Evolutionary conservation across 2,797 vertebrate species (phyloP).

Genomic region (Denticeps clupeoides): DNA sequence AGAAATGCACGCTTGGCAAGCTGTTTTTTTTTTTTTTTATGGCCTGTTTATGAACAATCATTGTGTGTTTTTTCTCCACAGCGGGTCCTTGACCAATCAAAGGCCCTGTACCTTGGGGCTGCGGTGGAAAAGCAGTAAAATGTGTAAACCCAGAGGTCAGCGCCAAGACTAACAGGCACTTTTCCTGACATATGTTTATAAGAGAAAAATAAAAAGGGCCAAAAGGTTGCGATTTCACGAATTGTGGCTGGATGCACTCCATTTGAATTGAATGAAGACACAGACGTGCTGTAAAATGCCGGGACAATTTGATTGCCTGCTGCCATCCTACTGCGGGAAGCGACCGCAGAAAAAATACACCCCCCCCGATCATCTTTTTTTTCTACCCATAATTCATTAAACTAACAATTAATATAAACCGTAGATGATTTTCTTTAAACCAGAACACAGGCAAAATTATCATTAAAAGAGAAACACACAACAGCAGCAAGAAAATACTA

Average conservation of each 20-base stretch:
- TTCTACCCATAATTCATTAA: not conserved
- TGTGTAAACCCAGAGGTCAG: slow-evolving; percentile 1
- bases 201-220: slow-evolving; percentile 21
- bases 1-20: not conserved
- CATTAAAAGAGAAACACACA: no score
- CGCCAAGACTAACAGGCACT: slow-evolving; percentile 16
- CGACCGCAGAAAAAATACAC: no score
- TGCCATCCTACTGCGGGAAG: no score
- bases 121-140: slow-evolving; percentile 12
- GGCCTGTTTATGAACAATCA: slow-evolving; percentile 9
- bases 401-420: no score
- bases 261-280: slow-evolving; percentile 22
- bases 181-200: slow-evolving; percentile 20
- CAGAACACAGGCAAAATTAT: slow-evolving; percentile 1
- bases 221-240: slow-evolving; percentile 23
- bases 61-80: slow-evolving; percentile 13
- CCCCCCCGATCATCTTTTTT: no score
- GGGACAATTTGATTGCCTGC: slow-evolving; percentile 10
- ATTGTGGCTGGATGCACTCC: slow-evolving; percentile 23
- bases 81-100: slow-evolving; percentile 4
- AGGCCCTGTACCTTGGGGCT: not conserved
- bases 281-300: slow-evolving; percentile 6
- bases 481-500: no score
- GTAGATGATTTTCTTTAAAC: not conserved
- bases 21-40: slow-evolving; percentile 1